Evolutionary conservation across 2,113 vertebrate genomes (phyloP), one percentile per base, ranked within the genome.

Genomic region (Brachirus orientalis): DNA sequence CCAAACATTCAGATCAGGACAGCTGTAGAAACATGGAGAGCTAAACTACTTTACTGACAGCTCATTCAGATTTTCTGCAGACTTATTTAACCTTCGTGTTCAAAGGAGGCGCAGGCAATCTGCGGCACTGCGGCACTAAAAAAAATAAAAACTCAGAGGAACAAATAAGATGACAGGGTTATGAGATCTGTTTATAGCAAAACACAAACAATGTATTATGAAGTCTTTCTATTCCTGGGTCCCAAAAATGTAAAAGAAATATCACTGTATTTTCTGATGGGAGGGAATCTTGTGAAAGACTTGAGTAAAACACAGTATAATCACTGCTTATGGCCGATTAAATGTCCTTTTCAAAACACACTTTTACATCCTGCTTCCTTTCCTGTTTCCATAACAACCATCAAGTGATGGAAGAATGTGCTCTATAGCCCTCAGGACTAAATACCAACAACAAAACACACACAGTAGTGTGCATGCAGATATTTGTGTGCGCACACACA

Each of bases 301-400:
- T 58, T 63, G 14, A 48, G 57, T 77, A 76, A 75, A 86, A 72
- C 44, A 73, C n/a, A 3, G 43, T 51, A 52, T 56, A 69, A 84
- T 88, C 65, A 73, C 71, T 73, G 81, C 65, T 51, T 38, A 57
- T 45, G 69, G 79, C 84, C 56, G 54, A 80, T 86, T 82, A 78
- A 84, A 79, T 53, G 82, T 82, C 61, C 62, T 73, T 85, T 85
- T 84, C 68, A 81, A 89, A 81, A 89, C 75, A 82, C 57, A 63
- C 75, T 90, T 92, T 83, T 86, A 80, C 77, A 86, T 88, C 75
- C 77, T 55, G 87, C 82, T 88, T 90, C 65, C 87, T 86, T 78
- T 87, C 79, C 88, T 88, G 92, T 94, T 94, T 91, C 92, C 89
- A 93, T 93, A 91, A 88, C 89, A 90, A 94, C 90, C 75, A 63